These are phyloP conservation scores for Aethes cnicana DNA, from an alignment of 2,888 invertebrate genomes.

Conservation along the genomic window DNA sequence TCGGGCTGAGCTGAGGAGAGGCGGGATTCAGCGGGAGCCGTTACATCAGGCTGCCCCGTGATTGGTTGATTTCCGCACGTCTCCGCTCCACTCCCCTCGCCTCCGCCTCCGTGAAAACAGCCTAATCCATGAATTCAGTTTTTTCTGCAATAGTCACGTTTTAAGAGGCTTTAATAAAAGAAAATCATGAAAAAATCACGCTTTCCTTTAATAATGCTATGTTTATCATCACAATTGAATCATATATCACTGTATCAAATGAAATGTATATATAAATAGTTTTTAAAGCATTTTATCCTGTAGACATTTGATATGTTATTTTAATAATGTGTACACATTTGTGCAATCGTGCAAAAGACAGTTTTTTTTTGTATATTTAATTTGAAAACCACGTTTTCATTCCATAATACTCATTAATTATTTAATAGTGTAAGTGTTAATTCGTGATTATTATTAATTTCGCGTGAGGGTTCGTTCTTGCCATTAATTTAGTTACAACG, in stretches of 20 bases:
- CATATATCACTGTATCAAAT: slow-evolving; percentile 20
- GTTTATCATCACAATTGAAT: slow-evolving; percentile 17
- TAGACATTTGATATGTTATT: slow-evolving; percentile 7
- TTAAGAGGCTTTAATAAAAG: too few relatives aligned
- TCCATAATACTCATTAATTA: slow-evolving; percentile 56
- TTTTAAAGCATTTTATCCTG: slow-evolving; percentile 5
- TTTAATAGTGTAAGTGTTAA: slow-evolving; percentile 34
- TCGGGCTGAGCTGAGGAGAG: too few relatives aligned
- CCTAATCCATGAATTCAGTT: too few relatives aligned
- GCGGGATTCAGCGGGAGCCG: too few relatives aligned
- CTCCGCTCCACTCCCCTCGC: too few relatives aligned
- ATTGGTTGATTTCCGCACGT: too few relatives aligned
- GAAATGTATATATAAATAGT: slow-evolving; percentile 22
- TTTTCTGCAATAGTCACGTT: too few relatives aligned
- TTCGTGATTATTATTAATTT: slow-evolving; percentile 35
- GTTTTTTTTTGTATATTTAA: slow-evolving; percentile 25
- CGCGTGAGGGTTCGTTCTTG: slow-evolving; percentile 43
- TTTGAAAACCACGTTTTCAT: slow-evolving; percentile 44
- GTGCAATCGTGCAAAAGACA: slow-evolving; percentile 38
- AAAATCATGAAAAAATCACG: too few relatives aligned
- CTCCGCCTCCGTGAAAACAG: too few relatives aligned
- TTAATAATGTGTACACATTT: slow-evolving; percentile 24
- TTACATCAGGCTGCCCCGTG: too few relatives aligned
- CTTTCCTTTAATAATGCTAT: not conserved
- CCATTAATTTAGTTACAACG: slow-evolving; percentile 53